Conservation (phyloP, 1,140 invertebrate species). For the Hyphantria cunea region DNA sequence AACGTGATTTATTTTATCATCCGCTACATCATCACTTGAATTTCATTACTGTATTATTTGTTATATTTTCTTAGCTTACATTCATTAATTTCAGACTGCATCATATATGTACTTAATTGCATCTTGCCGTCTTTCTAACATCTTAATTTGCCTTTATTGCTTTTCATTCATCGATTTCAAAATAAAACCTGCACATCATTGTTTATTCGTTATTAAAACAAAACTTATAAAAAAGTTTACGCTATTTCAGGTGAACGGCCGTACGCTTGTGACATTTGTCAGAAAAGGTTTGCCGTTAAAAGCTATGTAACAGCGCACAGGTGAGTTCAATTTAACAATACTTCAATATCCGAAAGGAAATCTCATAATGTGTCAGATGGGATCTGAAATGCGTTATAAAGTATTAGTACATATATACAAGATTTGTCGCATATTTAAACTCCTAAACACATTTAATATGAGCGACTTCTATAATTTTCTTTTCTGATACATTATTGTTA, state of each 20-base stretch:
- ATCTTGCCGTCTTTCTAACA: constrained; percentile 80
- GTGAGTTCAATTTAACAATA: constrained; percentile 41
- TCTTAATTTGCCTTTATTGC: constrained; percentile 51
- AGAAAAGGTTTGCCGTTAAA: constrained; percentile 89
- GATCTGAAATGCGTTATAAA: no score
- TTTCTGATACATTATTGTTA: no score
- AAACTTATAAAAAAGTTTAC: neutral
- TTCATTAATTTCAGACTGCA: constrained; percentile 71
- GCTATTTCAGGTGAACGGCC: constrained; percentile 83
- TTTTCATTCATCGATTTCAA: constrained; percentile 37
- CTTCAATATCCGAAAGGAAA: no score
- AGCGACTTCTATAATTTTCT: no score
- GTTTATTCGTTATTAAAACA: constrained; percentile 12
- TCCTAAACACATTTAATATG: no score
- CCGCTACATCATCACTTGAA: constrained; percentile 62
- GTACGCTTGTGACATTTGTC: constrained; percentile 89
- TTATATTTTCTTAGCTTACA: constrained; percentile 67
- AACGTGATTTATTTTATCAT: constrained; percentile 53
- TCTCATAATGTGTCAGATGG: no score
- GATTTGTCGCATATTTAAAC: no score
- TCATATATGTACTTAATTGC: constrained; percentile 63
- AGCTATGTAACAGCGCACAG: constrained; percentile 89
- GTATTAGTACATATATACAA: no score
- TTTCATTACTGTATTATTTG: constrained; percentile 56
- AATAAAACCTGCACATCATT: neutral